A percentile compares a stretch with the other conserved stretches of the same genome.
Evolutionary conservation across 2,888 invertebrate genomes (phyloP).

Genomic region (Oscheius sp.): DNA sequence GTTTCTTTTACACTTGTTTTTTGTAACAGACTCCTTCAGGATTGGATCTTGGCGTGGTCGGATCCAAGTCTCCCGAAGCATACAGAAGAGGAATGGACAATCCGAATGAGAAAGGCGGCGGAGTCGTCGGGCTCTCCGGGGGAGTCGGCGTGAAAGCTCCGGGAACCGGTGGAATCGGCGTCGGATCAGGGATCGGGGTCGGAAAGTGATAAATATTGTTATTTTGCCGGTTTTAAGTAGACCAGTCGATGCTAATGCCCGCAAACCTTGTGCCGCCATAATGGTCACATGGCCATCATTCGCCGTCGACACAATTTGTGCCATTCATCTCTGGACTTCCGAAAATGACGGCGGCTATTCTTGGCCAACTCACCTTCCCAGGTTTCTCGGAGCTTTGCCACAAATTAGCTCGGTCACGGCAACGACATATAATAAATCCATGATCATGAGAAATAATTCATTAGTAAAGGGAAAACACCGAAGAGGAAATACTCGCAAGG

Average conservation of each 20-base stretch:
- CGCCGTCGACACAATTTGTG: too few species aligned
- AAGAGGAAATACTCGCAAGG: conserved; percentile 21
- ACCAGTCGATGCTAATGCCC: too few species aligned
- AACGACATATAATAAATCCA: background rate
- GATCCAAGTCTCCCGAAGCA: conserved; percentile 60
- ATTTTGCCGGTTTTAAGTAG: background rate
- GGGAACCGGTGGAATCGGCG: conserved; percentile 61
- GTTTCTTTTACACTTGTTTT: background rate
- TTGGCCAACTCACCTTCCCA: background rate
- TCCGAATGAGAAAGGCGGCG: conserved; percentile 57
- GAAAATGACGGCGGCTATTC: background rate
- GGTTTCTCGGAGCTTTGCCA: background rate
- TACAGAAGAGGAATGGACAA: conserved; percentile 63
- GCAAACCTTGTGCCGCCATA: too few species aligned
- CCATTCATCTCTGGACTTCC: background rate
- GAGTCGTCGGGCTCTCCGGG: conserved; percentile 60
- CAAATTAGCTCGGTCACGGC: conserved; percentile 14
- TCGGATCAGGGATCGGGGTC: conserved; percentile 60
- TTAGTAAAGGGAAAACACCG: conserved; percentile 1
- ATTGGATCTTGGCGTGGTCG: conserved; percentile 61
- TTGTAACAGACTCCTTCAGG: conserved; percentile 14
- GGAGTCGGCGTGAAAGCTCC: conserved; percentile 63
- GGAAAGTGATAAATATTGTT: conserved; percentile 40
- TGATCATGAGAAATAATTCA: conserved; percentile 15
- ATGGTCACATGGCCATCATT: too few species aligned